phyloP scores from a whole-genome alignment of 2,113 vertebrate genomes.

The Triplophysa tibetana region DNA sequence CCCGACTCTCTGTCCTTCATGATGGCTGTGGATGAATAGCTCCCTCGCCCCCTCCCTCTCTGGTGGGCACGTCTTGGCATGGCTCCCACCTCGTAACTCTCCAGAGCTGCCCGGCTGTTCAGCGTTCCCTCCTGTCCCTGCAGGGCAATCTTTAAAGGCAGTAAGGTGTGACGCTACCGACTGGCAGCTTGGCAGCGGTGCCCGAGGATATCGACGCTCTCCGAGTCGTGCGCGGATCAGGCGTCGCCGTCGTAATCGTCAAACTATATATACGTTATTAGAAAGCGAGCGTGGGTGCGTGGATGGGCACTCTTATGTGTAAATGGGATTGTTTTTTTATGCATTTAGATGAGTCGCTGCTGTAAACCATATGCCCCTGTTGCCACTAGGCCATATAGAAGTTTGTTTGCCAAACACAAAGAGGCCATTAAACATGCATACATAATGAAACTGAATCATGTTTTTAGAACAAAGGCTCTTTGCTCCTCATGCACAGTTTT shows the following conservation, averaged over 20 bases:
- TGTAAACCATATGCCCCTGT: slow-evolving; percentile 28
- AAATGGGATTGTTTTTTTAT: slow-evolving; percentile 35
- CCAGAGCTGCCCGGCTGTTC: slow-evolving; percentile 94
- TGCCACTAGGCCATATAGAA: slow-evolving; percentile 12
- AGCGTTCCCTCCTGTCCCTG: slow-evolving; percentile 92
- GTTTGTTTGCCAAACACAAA: slow-evolving; percentile 31
- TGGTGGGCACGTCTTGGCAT: slow-evolving; percentile 98
- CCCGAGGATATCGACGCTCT: slow-evolving; percentile 92
- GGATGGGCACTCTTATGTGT: slow-evolving; percentile 29
- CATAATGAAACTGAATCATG: background rate
- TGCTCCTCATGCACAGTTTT: background rate
- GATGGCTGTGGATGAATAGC: slow-evolving; percentile 55
- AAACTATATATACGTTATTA: slow-evolving; percentile 61
- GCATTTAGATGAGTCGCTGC: background rate
- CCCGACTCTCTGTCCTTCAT: slow-evolving; percentile 56
- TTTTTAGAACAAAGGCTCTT: background rate
- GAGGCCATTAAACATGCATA: slow-evolving; percentile 4
- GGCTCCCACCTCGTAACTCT: slow-evolving; percentile 96
- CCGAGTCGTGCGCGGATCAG: slow-evolving; percentile 81
- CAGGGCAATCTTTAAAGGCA: slow-evolving; percentile 99
- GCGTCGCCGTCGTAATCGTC: slow-evolving; percentile 57
- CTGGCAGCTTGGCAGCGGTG: slow-evolving; percentile 97
- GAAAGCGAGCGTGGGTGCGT: background rate
- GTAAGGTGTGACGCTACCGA: slow-evolving; percentile 99
- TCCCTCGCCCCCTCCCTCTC: slow-evolving; percentile 67